phyloP scores from a whole-genome alignment of 2,113 vertebrate genomes.

The Erpornis zantholeuca region DNA sequence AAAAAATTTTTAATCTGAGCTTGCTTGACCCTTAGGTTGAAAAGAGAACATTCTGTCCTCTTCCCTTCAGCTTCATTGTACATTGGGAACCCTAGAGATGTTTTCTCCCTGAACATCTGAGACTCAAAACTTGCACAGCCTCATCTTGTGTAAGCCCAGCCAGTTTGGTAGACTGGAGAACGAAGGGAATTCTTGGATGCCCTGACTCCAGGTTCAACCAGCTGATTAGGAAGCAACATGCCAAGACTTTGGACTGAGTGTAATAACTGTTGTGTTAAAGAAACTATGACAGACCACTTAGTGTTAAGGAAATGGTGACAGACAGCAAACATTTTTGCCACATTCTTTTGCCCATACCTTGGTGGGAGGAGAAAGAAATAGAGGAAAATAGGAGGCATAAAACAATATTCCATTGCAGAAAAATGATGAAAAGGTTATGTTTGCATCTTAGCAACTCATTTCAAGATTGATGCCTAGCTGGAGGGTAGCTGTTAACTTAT shows the following conservation, averaged over 20 bases:
- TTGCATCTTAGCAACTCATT: not conserved
- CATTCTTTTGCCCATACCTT: not conserved
- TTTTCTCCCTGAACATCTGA: not conserved
- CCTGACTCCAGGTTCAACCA: not conserved
- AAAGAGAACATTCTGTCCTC: not conserved
- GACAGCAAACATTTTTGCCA: not conserved
- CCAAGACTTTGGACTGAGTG: not conserved
- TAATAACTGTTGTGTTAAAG: not conserved
- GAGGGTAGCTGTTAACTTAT: constrained; percentile 7
- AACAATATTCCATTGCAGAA: not conserved
- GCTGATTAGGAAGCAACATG: not conserved
- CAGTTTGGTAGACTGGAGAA: not conserved
- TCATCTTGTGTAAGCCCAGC: not conserved
- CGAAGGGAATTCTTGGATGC: not conserved
- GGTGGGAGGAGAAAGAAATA: not conserved
- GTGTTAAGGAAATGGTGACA: not conserved
- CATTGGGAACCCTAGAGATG: fast-evolving
- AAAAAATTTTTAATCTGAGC: not conserved
- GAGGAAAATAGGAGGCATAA: not conserved
- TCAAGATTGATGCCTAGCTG: constrained; percentile 21
- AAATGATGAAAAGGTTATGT: not conserved
- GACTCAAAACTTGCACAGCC: not conserved
- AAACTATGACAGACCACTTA: not conserved
- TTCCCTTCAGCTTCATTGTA: not conserved
- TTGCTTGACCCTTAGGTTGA: not conserved